Conservation (phyloP, 2,797 vertebrate genomes). For the Coregonus ussuriensis region DNA sequence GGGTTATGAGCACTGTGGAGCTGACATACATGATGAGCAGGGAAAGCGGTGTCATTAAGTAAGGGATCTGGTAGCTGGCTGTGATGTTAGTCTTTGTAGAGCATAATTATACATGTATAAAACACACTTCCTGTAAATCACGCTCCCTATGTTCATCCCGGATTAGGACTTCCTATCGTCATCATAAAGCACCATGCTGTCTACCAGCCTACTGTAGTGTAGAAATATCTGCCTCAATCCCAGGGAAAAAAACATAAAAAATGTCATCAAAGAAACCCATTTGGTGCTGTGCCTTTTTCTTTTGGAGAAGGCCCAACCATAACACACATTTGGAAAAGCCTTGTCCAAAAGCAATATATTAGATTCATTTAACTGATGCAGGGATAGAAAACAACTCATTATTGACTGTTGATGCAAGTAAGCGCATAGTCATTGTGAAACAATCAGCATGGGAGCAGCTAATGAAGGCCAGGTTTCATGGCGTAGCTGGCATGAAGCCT, state of each 20-base stretch:
- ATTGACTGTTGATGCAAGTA: neutral
- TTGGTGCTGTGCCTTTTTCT: neutral
- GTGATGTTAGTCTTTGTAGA: neutral
- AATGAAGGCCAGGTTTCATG: neutral
- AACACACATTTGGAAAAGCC: neutral
- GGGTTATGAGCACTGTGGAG: neutral
- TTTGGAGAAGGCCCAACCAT: neutral
- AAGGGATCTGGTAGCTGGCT: neutral
- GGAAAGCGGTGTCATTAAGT: neutral
- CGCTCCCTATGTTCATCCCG: neutral
- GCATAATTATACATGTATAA: neutral
- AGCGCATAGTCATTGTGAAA: neutral
- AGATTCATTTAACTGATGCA: neutral
- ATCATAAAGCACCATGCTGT: neutral
- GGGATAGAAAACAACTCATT: neutral
- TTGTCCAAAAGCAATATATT: neutral
- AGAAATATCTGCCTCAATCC: too few relatives aligned
- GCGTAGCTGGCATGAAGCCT: neutral
- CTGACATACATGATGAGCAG: neutral
- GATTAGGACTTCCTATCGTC: neutral
- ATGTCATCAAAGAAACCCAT: neutral
- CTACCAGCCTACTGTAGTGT: neutral
- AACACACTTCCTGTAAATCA: neutral
- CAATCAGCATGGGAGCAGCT: neutral
- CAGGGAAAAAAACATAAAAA: too few relatives aligned